Evolutionary conservation across 1,140 invertebrate genomes (phyloP).

Genomic region (Rhopalosiphum maidis): DNA sequence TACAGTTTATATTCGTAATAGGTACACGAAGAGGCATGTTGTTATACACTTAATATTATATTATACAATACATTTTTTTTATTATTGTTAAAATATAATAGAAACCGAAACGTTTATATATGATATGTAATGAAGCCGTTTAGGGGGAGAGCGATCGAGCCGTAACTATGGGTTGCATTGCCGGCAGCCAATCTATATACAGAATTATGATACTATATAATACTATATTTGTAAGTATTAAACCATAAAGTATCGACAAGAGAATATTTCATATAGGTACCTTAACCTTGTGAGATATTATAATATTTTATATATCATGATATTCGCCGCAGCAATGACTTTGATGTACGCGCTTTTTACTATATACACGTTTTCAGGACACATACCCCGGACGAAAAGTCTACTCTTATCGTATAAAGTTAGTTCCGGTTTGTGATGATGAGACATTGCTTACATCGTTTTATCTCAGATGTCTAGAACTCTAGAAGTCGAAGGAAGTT

Average conservation of each 20-base stretch:
- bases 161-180: background rate
- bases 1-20: background rate
- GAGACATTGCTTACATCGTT: background rate
- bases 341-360: background rate
- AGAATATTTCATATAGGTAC: background rate
- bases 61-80: background rate
- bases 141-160: background rate
- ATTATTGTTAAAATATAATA: background rate
- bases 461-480: background rate
- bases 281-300: background rate
- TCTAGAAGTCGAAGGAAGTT: background rate
- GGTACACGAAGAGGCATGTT: background rate
- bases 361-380: background rate
- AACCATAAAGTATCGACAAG: background rate
- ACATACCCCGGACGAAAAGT: background rate
- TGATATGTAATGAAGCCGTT: background rate
- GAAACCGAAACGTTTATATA: background rate
- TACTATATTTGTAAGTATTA: background rate
- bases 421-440: background rate
- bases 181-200: background rate
- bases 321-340: background rate
- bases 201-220: background rate
- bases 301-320: background rate
- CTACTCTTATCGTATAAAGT: background rate
- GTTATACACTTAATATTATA: background rate